Base-by-base conservation (phyloP, 2,113 vertebrate species). In the Engystomops pustulosus region DNA sequence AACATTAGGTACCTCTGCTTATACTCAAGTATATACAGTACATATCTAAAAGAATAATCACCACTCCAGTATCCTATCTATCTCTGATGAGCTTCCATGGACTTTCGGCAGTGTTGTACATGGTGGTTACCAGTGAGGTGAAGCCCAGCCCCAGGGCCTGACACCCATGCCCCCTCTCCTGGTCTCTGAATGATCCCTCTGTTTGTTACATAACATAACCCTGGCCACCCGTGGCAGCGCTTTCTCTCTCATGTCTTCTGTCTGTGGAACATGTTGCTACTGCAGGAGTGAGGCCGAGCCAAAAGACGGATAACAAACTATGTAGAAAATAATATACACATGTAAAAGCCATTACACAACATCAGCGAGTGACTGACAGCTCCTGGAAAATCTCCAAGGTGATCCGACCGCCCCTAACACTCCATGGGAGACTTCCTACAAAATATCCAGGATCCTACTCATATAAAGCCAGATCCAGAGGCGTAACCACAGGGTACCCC, bases 281-380 rank as follows among this genome's bases (percentile, higher is more conserved):
- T 79, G 11, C 15, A 79, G n/a, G 38, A 67, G 8, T 11, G 32
- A 65, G 27, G 55, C 74, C 25, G 23, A 18, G 70, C 75, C 75
- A 78, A 58, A 41, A 23, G 34, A 36, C 45, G 58, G 12, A 65
- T 65, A 45, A 47, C 55, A 65, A 45, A 30, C 77, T 79, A 67
- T 65, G 77, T 20, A 65, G 58, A 79, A 30, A 79, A 47, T 65
- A 79, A 79, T 79, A 79, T 65, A 79, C 77, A 67, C 51, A 27
- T 58, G 77, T 79, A 79, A 79, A 36, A 20, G 36, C 6, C 14
- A 44, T 65, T 79, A 45, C 51, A 58, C 55, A 79, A 27, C 12
- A 5, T 34, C 45, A 41, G 20, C 51, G n/a, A 12, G 5, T 79
- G 77, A 79, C 62, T 79, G 77, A 47, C 75, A 58, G 75, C 2